Evolutionary conservation across 2,888 invertebrate genomes (phyloP).

Genomic region (Yponomeuta sedellus): DNA sequence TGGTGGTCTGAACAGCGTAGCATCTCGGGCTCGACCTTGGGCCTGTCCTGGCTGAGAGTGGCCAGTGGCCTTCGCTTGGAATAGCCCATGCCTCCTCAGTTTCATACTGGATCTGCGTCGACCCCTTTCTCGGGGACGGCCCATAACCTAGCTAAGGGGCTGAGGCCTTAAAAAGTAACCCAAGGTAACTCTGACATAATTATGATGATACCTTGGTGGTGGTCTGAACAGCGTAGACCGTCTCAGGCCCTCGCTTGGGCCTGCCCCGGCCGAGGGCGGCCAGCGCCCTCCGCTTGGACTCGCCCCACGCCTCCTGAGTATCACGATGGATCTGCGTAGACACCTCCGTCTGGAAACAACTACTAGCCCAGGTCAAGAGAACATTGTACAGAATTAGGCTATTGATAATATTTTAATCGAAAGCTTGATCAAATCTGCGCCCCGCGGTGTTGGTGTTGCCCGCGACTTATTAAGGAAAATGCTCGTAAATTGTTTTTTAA

Average conservation of each 20-base stretch:
- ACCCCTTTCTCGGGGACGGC: too few relatives aligned
- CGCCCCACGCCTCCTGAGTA: neutral
- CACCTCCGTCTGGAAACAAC: neutral
- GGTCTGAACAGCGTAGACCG: neutral
- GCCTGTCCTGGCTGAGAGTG: neutral
- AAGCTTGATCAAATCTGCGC: too few relatives aligned
- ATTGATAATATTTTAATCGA: too few relatives aligned
- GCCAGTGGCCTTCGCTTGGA: neutral
- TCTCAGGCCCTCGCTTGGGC: neutral
- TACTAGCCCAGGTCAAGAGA: too few relatives aligned
- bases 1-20: neutral
- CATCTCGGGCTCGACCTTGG: neutral
- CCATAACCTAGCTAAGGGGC: too few relatives aligned
- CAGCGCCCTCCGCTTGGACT: neutral
- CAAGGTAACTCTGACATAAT: too few relatives aligned
- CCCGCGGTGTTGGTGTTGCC: too few relatives aligned
- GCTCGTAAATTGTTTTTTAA: too few relatives aligned
- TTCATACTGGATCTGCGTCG: neutral
- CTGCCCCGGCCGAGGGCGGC: neutral
- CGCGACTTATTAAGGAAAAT: too few relatives aligned
- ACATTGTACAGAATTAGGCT: too few relatives aligned
- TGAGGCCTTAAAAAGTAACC: too few relatives aligned
- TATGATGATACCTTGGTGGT: neutral
- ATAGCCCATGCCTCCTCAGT: neutral
- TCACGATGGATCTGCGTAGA: neutral